A percentile compares a stretch with the other conserved stretches of the same genome.
phyloP scores from a whole-genome alignment of 2,888 invertebrate genomes.

The Apotomis capreana region DNA sequence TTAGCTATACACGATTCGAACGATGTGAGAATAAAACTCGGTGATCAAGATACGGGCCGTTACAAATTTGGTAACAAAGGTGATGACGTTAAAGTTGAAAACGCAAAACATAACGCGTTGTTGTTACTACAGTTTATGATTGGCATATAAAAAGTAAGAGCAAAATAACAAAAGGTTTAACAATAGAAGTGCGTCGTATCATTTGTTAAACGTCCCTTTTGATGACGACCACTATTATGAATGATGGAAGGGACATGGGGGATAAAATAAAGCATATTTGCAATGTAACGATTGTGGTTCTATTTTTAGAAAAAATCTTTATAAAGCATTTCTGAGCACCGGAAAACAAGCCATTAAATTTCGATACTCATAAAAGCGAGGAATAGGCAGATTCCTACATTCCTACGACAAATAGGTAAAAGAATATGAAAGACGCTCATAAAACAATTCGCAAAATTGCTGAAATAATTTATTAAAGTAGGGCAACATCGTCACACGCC shows the following conservation, averaged over 20 bases:
- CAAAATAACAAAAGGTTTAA: conserved; percentile 79
- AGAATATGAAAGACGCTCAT: conserved; percentile 52
- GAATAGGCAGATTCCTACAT: conserved; percentile 10
- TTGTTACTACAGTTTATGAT: conserved; percentile 55
- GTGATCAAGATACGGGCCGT: conserved; percentile 29
- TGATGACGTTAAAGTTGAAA: conserved; percentile 43
- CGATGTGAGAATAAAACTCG: conserved; percentile 65
- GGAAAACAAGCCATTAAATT: background rate
- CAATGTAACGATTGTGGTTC: conserved; percentile 46
- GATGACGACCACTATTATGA: conserved; percentile 80
- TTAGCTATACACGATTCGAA: conserved; percentile 73
- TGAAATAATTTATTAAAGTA: conserved; percentile 73
- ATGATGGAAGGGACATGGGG: conserved; percentile 71
- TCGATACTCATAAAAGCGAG: background rate
- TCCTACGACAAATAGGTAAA: conserved; percentile 40
- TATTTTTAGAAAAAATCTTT: conserved; percentile 18
- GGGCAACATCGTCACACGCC: conserved; percentile 68
- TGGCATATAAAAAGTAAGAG: conserved; percentile 59
- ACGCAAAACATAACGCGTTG: conserved; percentile 38
- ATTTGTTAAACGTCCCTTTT: conserved; percentile 83
- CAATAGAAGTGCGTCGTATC: conserved; percentile 80
- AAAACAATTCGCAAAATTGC: conserved; percentile 72
- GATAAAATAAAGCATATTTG: conserved; percentile 62
- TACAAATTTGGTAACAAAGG: conserved; percentile 45
- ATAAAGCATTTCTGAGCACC: conserved; percentile 5